Evolutionary conservation across 1,140 invertebrate species (phyloP), one percentile per base, ranked within the genome.

Genomic region (Trichonephila clavipes): DNA sequence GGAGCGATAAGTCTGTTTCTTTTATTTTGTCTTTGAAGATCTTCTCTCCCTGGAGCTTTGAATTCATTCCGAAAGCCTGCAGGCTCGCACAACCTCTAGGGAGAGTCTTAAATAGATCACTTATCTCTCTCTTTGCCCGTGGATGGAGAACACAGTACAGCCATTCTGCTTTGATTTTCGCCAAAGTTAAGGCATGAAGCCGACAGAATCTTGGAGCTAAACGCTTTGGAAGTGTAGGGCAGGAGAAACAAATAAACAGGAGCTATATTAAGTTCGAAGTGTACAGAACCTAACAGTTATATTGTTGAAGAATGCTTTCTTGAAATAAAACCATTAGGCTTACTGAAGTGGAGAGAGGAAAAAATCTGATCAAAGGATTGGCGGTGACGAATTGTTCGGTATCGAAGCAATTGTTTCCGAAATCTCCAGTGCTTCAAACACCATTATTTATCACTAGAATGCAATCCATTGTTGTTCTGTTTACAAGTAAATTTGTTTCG

Each of bases 31-130:
- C 64, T 88, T 34, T 59, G 59, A 69, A 64, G 58, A 88, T 88
- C 87, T 72, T 88, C 44, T 58, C 62, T 51, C 62, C 87, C 87
- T 24, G 10, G 64, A 18, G 87, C 87, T 44, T 88, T 34, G 87
- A 88, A 69, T 88, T 88, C 87, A 88, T 88, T 88, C 87, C 64
- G 2, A n/a, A 18, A 88, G 64, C 87, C 64, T 21, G 16, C 18
- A 24, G 87, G 87, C 87, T 51, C 40, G 18, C 64, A 88, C 40
- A 21, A n/a, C 21, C 87, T 64, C 87, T 6, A 69, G 87, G 44
- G 87, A 62, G 18, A 62, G 34, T 69, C 87, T 88, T 88, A 88
- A 88, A 88, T 88, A 88, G 87, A 88, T 88, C 87, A 88, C 87
- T 88, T 88, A 88, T 88, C 87, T 88, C 24, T 21, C 34, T 69